Evolutionary conservation across 2,888 invertebrate species (phyloP).

Genomic region (Carterocephalus palaemon): DNA sequence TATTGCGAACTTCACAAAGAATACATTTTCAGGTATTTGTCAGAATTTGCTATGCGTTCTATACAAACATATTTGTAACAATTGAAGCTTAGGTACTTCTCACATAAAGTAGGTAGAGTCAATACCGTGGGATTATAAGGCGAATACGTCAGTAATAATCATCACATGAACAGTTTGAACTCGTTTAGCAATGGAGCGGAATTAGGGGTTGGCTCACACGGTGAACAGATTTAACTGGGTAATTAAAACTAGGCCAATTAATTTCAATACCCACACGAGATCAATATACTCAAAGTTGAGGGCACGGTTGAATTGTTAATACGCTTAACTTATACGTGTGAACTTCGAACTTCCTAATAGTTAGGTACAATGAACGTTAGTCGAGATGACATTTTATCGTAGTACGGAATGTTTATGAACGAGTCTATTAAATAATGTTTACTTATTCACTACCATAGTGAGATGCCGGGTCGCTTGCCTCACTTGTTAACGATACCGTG

Average conservation of each 20-base stretch:
- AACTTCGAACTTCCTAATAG: slow-evolving; percentile 56
- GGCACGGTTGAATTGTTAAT: slow-evolving; percentile 59
- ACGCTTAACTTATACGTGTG: slow-evolving; percentile 62
- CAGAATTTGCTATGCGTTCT: too few species aligned
- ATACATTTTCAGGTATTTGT: slow-evolving; percentile 20
- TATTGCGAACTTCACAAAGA: too few species aligned
- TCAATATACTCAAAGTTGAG: slow-evolving; percentile 55
- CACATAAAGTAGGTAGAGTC: neutral
- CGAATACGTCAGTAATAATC: slow-evolving; percentile 3
- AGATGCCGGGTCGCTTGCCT: slow-evolving; percentile 40
- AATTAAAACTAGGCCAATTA: slow-evolving; percentile 50
- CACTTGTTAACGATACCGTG: slow-evolving; percentile 49
- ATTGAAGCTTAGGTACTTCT: slow-evolving; percentile 6
- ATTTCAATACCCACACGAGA: slow-evolving; percentile 54
- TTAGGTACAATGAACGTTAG: slow-evolving; percentile 55
- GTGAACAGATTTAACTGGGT: slow-evolving; percentile 24
- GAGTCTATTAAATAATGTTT: slow-evolving; percentile 57
- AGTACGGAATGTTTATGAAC: slow-evolving; percentile 44
- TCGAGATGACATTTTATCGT: slow-evolving; percentile 42
- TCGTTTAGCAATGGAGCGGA: slow-evolving; percentile 22
- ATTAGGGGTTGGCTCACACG: slow-evolving; percentile 18
- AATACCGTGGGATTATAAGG: neutral
- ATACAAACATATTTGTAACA: slow-evolving; percentile 15
- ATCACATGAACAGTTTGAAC: slow-evolving; percentile 12
- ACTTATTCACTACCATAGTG: slow-evolving; percentile 49